Evolutionary conservation across 2,888 invertebrate genomes (phyloP), one percentile per base, ranked within the genome.

Genomic region (Oxycera nigricornis): DNA sequence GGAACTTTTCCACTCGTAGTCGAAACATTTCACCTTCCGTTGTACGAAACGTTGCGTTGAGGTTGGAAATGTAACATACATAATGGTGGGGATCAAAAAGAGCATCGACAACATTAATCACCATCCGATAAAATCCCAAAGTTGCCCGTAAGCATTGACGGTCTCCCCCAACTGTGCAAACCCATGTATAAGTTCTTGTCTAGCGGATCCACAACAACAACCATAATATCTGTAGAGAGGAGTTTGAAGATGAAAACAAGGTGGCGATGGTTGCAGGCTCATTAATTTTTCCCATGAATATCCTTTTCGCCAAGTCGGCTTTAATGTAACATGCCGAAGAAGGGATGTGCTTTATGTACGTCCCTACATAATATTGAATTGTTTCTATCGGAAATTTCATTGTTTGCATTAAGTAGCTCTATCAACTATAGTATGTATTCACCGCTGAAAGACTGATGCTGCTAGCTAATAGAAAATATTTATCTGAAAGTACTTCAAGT

Each of bases 31-130:
- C 9, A 62, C 62, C 35, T 62, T 35, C 24, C 14, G 11, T 11
- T 26, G n/a, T 59, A 59, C n/a, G 41, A 26, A 46, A 26, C 24
- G 50, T 17, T 68, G 67, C 17, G 30, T 41, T 24, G 41, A 67
- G 46, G 26, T 31, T 65, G 65, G 24, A 35, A 22, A 22, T 22
- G 41, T 41, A 41, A 24, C 39, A 39, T 65, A 65, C 65, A 65
- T 41, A 39, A 65, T 41, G 41, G 65, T 65, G 24, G 22, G 70
- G 70, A 70, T 52, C 55, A 55, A 31, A 35, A 20, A 6, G 46
- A 70, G 14, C 52, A 70, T 70, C 70, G 70, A 70, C 70, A 70
- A 70, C 70, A 70, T 70, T 70, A 70, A 70, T 70, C 70, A 70
- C 52, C 70, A 41, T 55, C 70, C 30, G 55, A 70, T 70, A 52